Percentiles rank a stretch among this genome's conserved stretches.
Evolutionary conservation across 53 echinoderm and acorn worm genomes (phyloP).

Genomic region (Zoroaster sp.): DNA sequence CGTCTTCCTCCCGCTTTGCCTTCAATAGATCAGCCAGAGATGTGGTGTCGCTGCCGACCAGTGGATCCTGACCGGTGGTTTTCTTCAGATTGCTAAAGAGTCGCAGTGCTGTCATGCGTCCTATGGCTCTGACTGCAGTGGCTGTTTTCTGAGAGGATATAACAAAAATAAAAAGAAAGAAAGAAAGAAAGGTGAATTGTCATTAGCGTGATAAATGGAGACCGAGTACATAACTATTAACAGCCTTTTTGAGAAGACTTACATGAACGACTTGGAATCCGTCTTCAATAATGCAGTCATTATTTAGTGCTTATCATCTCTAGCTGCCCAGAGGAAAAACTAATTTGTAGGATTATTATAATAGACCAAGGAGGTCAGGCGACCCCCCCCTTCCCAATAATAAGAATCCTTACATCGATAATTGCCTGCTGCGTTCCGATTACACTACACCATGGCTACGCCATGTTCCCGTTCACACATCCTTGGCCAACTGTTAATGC

Average conservation of each 20-base stretch:
- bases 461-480: conserved; percentile 6
- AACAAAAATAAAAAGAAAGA: conserved; percentile 16
- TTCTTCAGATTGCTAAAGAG: conserved; percentile 69
- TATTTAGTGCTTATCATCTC: neutral
- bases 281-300: neutral
- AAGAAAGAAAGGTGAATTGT: neutral
- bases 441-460: conserved; percentile 3
- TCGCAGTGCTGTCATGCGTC: conserved; percentile 87
- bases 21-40: conserved; percentile 40
- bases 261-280: neutral
- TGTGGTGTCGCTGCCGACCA: neutral
- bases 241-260: neutral
- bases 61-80: conserved; percentile 22
- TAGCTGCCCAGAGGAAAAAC: neutral
- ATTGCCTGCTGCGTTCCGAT: neutral
- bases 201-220: neutral
- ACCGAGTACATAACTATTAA: neutral
- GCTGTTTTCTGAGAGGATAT: conserved; percentile 81
- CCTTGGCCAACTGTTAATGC: conserved; percentile 15
- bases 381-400: neutral
- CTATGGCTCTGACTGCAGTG: conserved; percentile 94
- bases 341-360: neutral
- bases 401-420: neutral
- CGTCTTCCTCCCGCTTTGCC: conserved; percentile 34
- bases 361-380: neutral